Evolutionary conservation across 2,888 invertebrate genomes (phyloP), one percentile per base, ranked within the genome.

Genomic region (Drosophila tripunctata): DNA sequence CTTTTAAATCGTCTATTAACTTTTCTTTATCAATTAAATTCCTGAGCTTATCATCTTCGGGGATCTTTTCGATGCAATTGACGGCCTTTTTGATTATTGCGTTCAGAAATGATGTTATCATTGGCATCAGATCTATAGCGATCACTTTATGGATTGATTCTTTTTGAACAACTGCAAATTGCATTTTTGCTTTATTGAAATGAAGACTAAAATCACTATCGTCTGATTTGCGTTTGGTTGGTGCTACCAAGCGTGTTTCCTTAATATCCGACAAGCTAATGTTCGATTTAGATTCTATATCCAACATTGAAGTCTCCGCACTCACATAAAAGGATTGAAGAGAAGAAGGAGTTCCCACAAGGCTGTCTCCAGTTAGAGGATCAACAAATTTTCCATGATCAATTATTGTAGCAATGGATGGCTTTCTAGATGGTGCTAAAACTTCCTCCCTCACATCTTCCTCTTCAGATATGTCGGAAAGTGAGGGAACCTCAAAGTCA

Each of bases 391-490:
- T 3, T 0, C 67, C 75, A 5, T 14, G 4, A 8, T 14, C 22
- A 8, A 8, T 1, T 4, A 2, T 5, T 6, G 24, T 71, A 2
- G 10, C 2, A 7, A 0, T 10, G 14, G 21, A 14, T 14, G 8
- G 10, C 4, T 10, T 4, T 4, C 8, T 3, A n/a, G 2, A 17
- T 5, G 6, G 0, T 8, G 2, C 21, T n/a, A 2, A 4, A 14
- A 4, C 10, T 5, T 1, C 0, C 17, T 14, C 1, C 8, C 6
- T 17, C 8, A 10, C 8, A 6, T 41, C 44, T 8, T 66, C 45
- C 5, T 82, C 67, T 14, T 66, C 58, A 4, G 72, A 73, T 2
- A 87, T 27, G 15, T 78, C 69, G 0, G 86, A 71, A 8, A 83
- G 7, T 17, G 41, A 73, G 8, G 88, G 62, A 5, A 75, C 1